A percentile compares a stretch with the other conserved stretches of the same genome.
phyloP scores from a whole-genome alignment of 2,113 vertebrate genomes.

The Phylloscopus whistleri region DNA sequence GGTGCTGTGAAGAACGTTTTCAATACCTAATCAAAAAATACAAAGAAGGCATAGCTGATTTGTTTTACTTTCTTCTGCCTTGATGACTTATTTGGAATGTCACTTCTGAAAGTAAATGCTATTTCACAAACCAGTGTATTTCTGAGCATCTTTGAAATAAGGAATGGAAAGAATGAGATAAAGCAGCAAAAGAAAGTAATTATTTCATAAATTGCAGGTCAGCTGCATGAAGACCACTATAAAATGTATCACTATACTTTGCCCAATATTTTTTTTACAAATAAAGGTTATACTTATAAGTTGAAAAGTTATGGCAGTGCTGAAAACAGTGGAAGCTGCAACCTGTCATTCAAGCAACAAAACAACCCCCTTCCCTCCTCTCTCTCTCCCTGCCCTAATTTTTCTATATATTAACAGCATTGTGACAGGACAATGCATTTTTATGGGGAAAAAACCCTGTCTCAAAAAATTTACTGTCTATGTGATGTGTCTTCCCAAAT shows the following conservation, averaged over 20 bases:
- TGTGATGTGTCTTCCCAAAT: background rate
- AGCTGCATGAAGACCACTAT: slow-evolving; percentile 34
- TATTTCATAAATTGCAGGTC: slow-evolving; percentile 59
- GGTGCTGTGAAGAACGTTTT: background rate
- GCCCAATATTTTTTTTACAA: background rate
- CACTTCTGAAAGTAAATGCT: background rate
- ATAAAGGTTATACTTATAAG: slow-evolving; percentile 51
- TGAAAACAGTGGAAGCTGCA: slow-evolving; percentile 34
- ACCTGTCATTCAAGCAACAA: slow-evolving; percentile 21
- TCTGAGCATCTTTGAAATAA: slow-evolving; percentile 10
- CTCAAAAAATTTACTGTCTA: background rate
- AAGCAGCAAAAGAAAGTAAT: slow-evolving; percentile 25
- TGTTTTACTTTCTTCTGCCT: background rate
- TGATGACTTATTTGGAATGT: background rate
- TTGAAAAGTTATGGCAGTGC: slow-evolving; percentile 13
- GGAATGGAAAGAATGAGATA: slow-evolving; percentile 3
- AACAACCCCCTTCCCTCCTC: background rate
- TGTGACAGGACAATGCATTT: background rate
- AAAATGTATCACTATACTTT: slow-evolving; percentile 34
- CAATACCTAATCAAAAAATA: background rate
- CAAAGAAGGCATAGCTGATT: background rate
- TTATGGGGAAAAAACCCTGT: background rate
- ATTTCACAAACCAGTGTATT: background rate
- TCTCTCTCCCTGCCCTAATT: background rate
- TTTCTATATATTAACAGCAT: background rate